Conservation (phyloP, 2,113 vertebrate genomes). For the Corythornis madagascariensis region DNA sequence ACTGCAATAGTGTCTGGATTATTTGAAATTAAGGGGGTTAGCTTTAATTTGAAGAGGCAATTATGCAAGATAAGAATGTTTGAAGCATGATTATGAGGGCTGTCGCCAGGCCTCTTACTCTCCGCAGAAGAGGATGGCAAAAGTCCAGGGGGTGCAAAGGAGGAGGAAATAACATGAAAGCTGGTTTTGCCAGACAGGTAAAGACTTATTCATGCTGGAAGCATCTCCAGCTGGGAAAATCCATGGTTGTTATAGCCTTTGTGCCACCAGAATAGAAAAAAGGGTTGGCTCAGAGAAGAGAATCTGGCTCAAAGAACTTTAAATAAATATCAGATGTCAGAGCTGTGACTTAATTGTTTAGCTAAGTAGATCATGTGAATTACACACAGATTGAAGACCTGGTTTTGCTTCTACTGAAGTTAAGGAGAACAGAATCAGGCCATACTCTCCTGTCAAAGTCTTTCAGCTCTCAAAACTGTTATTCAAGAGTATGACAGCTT, state of each 20-base stretch:
- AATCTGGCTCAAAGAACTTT: conserved; percentile 64
- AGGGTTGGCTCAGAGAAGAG: conserved; percentile 8
- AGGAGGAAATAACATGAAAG: not conserved
- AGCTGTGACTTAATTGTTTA: conserved; percentile 73
- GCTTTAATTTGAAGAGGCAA: not conserved
- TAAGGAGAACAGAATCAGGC: conserved; percentile 16
- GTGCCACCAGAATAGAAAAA: conserved; percentile 52
- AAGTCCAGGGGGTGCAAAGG: not conserved
- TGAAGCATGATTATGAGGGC: not conserved
- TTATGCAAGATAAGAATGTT: not conserved
- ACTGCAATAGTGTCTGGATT: not conserved
- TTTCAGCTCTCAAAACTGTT: not conserved
- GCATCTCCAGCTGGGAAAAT: conserved; percentile 33
- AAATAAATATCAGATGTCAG: conserved; percentile 71
- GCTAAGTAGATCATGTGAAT: conserved; percentile 66
- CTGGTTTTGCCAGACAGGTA: not conserved
- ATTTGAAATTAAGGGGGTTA: not conserved
- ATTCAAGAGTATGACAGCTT: not conserved
- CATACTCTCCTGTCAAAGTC: not conserved
- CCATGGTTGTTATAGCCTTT: not conserved
- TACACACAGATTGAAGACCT: conserved; percentile 58
- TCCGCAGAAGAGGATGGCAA: not conserved
- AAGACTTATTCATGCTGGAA: conserved; percentile 1
- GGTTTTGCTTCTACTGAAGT: conserved; percentile 37
- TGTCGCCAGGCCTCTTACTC: not conserved